phyloP scores from a whole-genome alignment of 2,888 invertebrate genomes.

The Periphyllus acericola region DNA sequence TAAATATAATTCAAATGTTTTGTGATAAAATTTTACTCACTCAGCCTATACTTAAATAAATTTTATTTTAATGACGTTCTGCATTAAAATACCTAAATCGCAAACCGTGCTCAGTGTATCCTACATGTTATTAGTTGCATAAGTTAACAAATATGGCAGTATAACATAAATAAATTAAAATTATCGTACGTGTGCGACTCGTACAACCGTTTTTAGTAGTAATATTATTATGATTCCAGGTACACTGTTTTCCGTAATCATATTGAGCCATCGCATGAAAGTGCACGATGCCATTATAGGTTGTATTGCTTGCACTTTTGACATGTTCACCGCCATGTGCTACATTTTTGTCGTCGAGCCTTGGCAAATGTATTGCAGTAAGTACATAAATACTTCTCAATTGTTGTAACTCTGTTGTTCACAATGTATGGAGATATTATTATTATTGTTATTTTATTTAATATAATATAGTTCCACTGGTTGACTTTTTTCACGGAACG shows the following conservation, averaged over 20 bases:
- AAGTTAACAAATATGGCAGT: too few relatives aligned
- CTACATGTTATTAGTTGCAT: too few relatives aligned
- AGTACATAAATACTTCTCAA: slow-evolving; percentile 12
- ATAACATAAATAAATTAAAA: too few relatives aligned
- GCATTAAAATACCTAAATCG: too few relatives aligned
- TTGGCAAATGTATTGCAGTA: slow-evolving; percentile 64
- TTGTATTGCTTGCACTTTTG: slow-evolving; percentile 63
- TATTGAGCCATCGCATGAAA: slow-evolving; percentile 64
- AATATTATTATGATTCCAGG: slow-evolving; percentile 53
- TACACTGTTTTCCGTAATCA: slow-evolving; percentile 64
- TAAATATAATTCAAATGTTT: too few relatives aligned
- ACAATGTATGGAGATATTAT: background rate
- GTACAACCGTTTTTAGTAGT: too few relatives aligned
- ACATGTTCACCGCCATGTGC: slow-evolving; percentile 61
- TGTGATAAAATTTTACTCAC: too few relatives aligned
- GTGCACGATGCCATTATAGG: slow-evolving; percentile 65
- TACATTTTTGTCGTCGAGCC: slow-evolving; percentile 60
- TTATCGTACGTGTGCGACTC: too few relatives aligned
- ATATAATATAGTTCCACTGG: slow-evolving; percentile 48
- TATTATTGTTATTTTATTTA: background rate
- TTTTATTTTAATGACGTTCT: too few relatives aligned
- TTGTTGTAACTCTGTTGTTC: background rate
- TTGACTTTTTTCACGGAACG: slow-evolving; percentile 61
- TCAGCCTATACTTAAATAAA: background rate
- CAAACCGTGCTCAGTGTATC: too few relatives aligned